These are phyloP conservation scores for Nannospalax galili DNA, from an alignment of 2,113 vertebrate species.

Conservation along the genomic window DNA sequence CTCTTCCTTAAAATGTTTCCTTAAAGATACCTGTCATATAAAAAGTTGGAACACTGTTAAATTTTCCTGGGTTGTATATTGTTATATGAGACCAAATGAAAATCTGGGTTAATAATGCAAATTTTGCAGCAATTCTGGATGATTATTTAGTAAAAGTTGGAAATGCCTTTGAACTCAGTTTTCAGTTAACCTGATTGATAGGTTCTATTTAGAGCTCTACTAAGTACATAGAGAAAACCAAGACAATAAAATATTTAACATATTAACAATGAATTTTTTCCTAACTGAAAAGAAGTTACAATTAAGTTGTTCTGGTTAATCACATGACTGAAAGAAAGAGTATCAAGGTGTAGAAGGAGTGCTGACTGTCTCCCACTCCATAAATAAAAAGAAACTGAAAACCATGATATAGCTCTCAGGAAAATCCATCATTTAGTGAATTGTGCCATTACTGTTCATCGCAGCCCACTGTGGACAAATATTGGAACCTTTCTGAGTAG, in stretches of 20 bases:
- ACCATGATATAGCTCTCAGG: conserved; percentile 36
- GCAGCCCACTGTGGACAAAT: neutral
- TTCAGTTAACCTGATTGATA: conserved; percentile 3
- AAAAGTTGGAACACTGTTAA: conserved; percentile 37
- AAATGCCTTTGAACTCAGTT: conserved; percentile 38
- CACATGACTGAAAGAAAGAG: neutral
- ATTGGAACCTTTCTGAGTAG: neutral
- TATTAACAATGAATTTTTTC: conserved; percentile 53
- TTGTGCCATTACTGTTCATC: neutral
- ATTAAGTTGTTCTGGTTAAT: conserved; percentile 58
- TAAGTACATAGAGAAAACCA: conserved; percentile 47
- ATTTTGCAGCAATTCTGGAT: conserved; percentile 29
- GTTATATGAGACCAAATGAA: conserved; percentile 52
- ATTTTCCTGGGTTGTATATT: conserved; percentile 12
- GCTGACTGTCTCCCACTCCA: neutral
- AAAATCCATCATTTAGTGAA: neutral
- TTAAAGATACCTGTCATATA: conserved; percentile 39
- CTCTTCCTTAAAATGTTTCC: conserved; percentile 69
- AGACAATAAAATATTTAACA: conserved; percentile 66
- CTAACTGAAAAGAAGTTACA: conserved; percentile 33
- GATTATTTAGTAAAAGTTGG: conserved; percentile 52
- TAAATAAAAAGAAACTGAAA: conserved; percentile 56
- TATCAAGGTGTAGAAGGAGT: neutral
- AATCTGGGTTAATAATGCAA: neutral
- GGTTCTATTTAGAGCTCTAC: conserved; percentile 31